A percentile compares a stretch with the other conserved stretches of the same genome.
These are phyloP conservation scores for Salminus brasiliensis DNA, from an alignment of 2,113 vertebrate species.

Conservation along the genomic window DNA sequence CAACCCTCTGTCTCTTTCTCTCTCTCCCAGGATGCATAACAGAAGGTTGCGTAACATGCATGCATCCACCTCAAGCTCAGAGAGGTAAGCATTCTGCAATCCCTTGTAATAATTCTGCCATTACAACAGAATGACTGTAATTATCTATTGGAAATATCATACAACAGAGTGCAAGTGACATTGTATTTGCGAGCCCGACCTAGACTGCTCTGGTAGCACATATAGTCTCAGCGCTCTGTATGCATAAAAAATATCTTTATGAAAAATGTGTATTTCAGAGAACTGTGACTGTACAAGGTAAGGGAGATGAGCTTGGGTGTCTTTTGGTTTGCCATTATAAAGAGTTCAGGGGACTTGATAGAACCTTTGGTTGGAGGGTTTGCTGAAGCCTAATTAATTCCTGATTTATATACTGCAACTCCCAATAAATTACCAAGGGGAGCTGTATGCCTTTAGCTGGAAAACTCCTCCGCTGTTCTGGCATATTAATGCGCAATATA, in stretches of 20 bases:
- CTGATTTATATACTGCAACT: slow-evolving; percentile 46
- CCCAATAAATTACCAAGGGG: slow-evolving; percentile 43
- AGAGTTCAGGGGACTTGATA: slow-evolving; percentile 14
- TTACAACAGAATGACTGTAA: slow-evolving; percentile 10
- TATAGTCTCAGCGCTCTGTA: not conserved
- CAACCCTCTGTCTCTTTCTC: not conserved
- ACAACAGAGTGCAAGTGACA: not conserved
- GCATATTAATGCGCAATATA: slow-evolving; percentile 40
- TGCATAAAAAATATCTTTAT: not conserved
- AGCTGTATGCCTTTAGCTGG: slow-evolving; percentile 32
- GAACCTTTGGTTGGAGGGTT: slow-evolving; percentile 25
- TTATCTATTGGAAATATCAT: not conserved
- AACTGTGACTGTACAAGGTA: not conserved
- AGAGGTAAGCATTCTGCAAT: not conserved
- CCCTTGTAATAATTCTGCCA: slow-evolving; percentile 1
- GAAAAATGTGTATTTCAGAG: not conserved
- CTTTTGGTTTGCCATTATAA: slow-evolving; percentile 40
- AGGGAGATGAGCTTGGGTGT: slow-evolving; percentile 18
- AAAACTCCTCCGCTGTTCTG: slow-evolving; percentile 28
- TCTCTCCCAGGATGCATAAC: not conserved
- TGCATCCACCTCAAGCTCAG: not conserved
- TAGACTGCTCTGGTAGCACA: not conserved
- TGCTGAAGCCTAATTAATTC: slow-evolving; percentile 42
- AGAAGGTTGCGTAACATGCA: not conserved
- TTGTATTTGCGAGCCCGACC: not conserved